Percentiles rank a stretch among this genome's conserved stretches.
phyloP scores from a whole-genome alignment of 2,888 invertebrate genomes.

The Drosophila vallismaia region DNA sequence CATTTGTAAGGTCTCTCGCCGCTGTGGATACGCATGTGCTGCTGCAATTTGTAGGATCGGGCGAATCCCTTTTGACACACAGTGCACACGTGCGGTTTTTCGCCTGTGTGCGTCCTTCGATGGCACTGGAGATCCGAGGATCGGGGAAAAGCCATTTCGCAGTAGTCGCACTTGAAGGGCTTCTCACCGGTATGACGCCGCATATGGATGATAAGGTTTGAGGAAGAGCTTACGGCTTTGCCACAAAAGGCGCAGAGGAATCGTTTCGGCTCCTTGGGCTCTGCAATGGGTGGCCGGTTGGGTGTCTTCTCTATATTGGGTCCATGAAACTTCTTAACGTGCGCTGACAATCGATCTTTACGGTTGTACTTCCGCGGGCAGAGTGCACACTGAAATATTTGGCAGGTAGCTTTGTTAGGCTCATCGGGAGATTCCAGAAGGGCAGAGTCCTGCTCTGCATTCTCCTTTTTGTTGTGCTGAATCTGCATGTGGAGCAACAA shows the following conservation, averaged over 20 bases:
- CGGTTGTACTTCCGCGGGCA: conserved; percentile 81
- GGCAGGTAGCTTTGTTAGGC: conserved; percentile 31
- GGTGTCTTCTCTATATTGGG: conserved; percentile 4
- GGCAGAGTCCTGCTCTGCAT: conserved; percentile 26
- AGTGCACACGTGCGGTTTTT: conserved; percentile 85
- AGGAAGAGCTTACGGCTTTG: conserved; percentile 86
- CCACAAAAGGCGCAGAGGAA: conserved; percentile 86
- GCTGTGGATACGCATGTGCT: conserved; percentile 86
- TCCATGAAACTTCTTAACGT: conserved; percentile 76
- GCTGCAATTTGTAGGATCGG: conserved; percentile 86
- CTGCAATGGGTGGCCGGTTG: neutral
- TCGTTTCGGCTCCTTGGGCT: conserved; percentile 82
- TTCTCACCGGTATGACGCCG: conserved; percentile 88
- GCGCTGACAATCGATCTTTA: conserved; percentile 80
- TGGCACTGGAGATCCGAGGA: conserved; percentile 87
- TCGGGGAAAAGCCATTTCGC: conserved; percentile 87
- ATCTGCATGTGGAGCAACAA: conserved; percentile 71
- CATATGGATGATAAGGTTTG: conserved; percentile 88
- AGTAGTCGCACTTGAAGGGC: conserved; percentile 87
- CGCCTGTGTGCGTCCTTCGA: conserved; percentile 87
- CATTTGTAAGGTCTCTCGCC: conserved; percentile 87
- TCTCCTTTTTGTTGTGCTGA: conserved; percentile 53
- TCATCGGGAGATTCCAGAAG: conserved; percentile 3
- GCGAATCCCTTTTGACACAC: conserved; percentile 85
- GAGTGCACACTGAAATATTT: conserved; percentile 76